phyloP scores from a whole-genome alignment of 2,888 invertebrate species.

The Panzeria rudis region DNA sequence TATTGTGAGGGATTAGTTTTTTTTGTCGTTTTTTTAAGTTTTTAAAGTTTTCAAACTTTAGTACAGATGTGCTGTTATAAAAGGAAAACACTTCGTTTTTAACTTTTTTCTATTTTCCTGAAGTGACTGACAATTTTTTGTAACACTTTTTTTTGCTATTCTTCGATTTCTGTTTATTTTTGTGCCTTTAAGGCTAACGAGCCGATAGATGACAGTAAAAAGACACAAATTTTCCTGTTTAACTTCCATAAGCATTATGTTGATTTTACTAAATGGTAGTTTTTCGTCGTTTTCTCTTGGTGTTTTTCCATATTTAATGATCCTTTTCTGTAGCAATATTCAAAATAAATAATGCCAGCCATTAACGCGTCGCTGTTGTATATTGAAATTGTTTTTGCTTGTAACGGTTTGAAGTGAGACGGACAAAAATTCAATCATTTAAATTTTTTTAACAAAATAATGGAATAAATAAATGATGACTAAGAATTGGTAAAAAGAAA shows the following conservation, averaged over 20 bases:
- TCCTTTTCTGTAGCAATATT: slow-evolving; percentile 60
- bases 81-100: slow-evolving; percentile 34
- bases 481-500: neutral
- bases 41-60: slow-evolving; percentile 14
- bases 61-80: slow-evolving; percentile 54
- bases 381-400: slow-evolving; percentile 48
- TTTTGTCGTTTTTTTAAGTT: neutral
- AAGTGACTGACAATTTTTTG: slow-evolving; percentile 65
- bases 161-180: slow-evolving; percentile 29
- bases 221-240: slow-evolving; percentile 71
- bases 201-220: slow-evolving; percentile 72
- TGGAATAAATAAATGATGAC: neutral
- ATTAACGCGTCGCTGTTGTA: slow-evolving; percentile 52
- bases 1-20: slow-evolving; percentile 67
- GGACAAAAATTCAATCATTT: slow-evolving; percentile 29
- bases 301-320: slow-evolving; percentile 66
- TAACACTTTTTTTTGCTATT: slow-evolving; percentile 7
- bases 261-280: slow-evolving; percentile 63
- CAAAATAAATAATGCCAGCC: slow-evolving; percentile 63
- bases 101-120: slow-evolving; percentile 15
- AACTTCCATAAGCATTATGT: slow-evolving; percentile 71
- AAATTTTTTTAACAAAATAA: slow-evolving; percentile 8
- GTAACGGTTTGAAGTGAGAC: neutral
- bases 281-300: slow-evolving; percentile 20
- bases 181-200: slow-evolving; percentile 72